phyloP scores from a whole-genome alignment of 2,113 vertebrate species.

The Agapornis roseicollis region DNA sequence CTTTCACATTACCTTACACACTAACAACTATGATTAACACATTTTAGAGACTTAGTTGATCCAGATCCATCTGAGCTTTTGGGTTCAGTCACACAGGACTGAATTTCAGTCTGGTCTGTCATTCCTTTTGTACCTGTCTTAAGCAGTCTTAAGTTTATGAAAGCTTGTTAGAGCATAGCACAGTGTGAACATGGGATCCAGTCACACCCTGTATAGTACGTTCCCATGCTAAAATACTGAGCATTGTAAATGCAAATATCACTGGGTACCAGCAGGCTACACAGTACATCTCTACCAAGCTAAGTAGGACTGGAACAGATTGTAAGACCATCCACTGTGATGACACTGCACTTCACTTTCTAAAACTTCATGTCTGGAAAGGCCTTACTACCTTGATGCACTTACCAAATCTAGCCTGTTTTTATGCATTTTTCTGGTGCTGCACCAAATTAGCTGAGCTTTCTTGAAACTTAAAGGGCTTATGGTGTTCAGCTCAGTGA shows the following conservation, averaged over 20 bases:
- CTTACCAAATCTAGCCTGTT: neutral
- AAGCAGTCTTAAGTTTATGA: neutral
- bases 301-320: neutral
- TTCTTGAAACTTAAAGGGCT: neutral
- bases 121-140: neutral
- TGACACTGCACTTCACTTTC: neutral
- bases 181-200: fast-evolving
- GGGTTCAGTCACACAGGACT: neutral
- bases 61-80: neutral
- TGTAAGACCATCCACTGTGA: neutral
- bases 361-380: neutral
- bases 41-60: neutral
- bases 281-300: fast-evolving
- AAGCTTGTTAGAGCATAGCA: neutral
- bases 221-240: neutral
- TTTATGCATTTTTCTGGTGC: neutral
- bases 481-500: neutral
- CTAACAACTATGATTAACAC: neutral
- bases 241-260: neutral
- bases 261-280: neutral
- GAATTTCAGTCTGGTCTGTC: neutral
- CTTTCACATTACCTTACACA: neutral
- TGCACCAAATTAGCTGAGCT: neutral
- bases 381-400: neutral
- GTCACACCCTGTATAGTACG: neutral